A percentile compares a stretch with the other conserved stretches of the same genome.
phyloP scores from a whole-genome alignment of 2,888 invertebrate species.

The Clanis bilineata region DNA sequence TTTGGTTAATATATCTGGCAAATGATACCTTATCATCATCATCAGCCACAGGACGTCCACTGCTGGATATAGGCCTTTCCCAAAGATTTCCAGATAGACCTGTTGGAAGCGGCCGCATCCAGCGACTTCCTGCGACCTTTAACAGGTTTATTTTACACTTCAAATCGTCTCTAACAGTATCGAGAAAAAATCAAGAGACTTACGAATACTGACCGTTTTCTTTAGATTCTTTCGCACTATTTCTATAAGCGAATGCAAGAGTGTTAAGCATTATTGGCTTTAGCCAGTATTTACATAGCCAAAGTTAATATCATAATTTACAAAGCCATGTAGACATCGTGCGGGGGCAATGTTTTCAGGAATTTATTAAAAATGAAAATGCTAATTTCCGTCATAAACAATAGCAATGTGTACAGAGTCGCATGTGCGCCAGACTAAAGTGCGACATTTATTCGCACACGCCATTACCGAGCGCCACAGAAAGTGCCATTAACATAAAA shows the following conservation, averaged over 20 bases:
- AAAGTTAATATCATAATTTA: neutral
- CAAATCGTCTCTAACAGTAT: no score
- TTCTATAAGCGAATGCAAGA: neutral
- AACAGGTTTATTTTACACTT: no score
- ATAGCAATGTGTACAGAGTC: conserved; percentile 45
- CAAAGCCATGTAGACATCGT: neutral
- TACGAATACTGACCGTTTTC: neutral
- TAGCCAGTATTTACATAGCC: no score
- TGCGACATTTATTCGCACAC: conserved; percentile 69
- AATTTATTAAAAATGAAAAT: conserved; percentile 42
- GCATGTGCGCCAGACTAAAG: conserved; percentile 54
- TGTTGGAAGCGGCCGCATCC: no score
- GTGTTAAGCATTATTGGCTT: neutral
- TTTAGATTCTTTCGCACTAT: neutral
- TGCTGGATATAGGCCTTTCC: no score
- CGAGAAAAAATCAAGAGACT: no score
- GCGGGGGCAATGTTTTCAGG: conserved; percentile 18
- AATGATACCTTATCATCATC: no score
- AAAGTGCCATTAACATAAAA: conserved; percentile 79
- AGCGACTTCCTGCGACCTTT: no score
- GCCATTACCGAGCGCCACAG: conserved; percentile 68
- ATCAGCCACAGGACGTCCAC: no score
- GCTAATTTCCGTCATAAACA: conserved; percentile 46
- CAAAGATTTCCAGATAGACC: no score
- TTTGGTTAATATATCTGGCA: no score